Evolutionary conservation across 2,888 invertebrate genomes (phyloP).

Genomic region (Eretmocerus hayati): DNA sequence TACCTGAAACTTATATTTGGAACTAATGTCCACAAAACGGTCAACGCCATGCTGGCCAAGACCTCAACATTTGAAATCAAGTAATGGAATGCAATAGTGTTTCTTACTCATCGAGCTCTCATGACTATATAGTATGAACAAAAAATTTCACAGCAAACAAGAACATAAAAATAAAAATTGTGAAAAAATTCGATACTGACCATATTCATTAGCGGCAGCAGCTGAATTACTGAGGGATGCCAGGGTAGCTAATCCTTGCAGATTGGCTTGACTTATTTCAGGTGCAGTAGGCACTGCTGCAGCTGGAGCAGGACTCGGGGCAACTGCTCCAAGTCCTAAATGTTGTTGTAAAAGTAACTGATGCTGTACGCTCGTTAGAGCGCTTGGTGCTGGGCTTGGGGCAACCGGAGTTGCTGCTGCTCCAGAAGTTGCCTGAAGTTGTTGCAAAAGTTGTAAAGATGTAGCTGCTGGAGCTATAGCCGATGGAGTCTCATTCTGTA

Average conservation of each 20-base stretch:
- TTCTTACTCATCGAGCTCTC: too few species aligned
- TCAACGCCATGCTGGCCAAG: too few species aligned
- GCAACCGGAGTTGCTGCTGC: conserved; percentile 42
- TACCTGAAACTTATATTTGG: too few species aligned
- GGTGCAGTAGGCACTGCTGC: conserved; percentile 38
- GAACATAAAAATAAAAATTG: too few species aligned
- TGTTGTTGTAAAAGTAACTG: conserved; percentile 46
- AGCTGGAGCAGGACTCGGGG: conserved; percentile 26
- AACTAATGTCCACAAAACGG: too few species aligned
- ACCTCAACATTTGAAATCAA: too few species aligned
- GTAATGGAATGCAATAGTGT: too few species aligned
- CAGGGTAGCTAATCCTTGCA: conserved; percentile 61
- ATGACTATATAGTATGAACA: too few species aligned
- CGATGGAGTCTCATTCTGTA: conserved; percentile 40
- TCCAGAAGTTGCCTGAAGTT: conserved; percentile 50
- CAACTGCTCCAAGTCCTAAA: conserved; percentile 50
- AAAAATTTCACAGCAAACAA: too few species aligned
- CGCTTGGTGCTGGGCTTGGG: conserved; percentile 45
- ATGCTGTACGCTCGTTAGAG: conserved; percentile 43
- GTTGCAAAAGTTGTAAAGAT: conserved; percentile 49
- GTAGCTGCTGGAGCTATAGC: conserved; percentile 36
- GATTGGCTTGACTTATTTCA: conserved; percentile 52
- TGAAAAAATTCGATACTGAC: conserved; percentile 30
- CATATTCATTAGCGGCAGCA: conserved; percentile 42
- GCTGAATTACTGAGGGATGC: conserved; percentile 43